phyloP scores from a whole-genome alignment of 1,140 invertebrate genomes.

The Hycleus cichorii region DNA sequence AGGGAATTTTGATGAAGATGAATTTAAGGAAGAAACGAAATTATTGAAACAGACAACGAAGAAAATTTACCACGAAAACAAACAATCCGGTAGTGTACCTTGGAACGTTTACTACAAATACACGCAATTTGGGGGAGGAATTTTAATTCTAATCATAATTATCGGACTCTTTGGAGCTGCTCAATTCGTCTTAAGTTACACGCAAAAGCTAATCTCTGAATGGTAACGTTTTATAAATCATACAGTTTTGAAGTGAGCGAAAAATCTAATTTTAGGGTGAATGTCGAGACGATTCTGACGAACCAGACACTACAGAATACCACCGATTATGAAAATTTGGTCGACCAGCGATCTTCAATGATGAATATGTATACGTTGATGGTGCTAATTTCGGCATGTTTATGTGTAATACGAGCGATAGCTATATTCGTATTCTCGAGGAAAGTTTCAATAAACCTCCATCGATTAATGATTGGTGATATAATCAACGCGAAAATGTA shows the following conservation, averaged over 20 bases:
- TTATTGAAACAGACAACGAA: conserved; percentile 6
- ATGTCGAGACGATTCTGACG: conserved; percentile 14
- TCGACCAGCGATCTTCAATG: conserved; percentile 1
- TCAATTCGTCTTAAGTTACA: conserved; percentile 19
- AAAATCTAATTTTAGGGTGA: conserved; percentile 17
- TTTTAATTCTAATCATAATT: conserved; percentile 10
- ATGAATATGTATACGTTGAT: background rate
- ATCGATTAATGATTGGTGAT: conserved; percentile 55
- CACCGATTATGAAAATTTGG: background rate
- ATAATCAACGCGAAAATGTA: conserved; percentile 54
- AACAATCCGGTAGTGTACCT: conserved; percentile 25
- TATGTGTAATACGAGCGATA: too few species aligned
- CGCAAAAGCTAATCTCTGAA: conserved; percentile 24
- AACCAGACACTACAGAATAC: conserved; percentile 6
- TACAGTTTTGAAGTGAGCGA: background rate
- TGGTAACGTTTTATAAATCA: conserved; percentile 18
- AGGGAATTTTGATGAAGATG: background rate
- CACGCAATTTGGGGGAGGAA: conserved; percentile 26
- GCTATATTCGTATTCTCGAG: background rate
- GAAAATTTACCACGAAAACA: conserved; percentile 25
- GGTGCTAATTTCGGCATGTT: too few species aligned
- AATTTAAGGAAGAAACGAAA: conserved; percentile 5
- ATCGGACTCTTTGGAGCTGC: conserved; percentile 3
- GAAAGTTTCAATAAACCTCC: conserved; percentile 52
- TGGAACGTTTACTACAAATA: conserved; percentile 24